These are phyloP conservation scores for Cynopterus brachyotis DNA, from an alignment of 2,113 vertebrate genomes.

Conservation along the genomic window DNA sequence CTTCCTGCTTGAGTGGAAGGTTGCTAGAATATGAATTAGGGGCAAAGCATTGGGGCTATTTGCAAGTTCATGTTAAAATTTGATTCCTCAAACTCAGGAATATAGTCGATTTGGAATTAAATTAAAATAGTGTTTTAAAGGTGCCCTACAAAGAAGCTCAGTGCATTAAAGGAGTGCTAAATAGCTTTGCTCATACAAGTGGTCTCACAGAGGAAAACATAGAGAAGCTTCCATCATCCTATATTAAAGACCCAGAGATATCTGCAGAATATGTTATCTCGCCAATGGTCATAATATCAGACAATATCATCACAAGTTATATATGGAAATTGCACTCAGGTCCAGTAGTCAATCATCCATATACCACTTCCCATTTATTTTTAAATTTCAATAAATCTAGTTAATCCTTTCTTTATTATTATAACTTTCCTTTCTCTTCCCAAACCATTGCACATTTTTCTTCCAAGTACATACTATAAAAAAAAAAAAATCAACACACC, in stretches of 20 bases:
- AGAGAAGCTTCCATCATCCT: neutral
- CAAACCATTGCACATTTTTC: neutral
- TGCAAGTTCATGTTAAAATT: constrained; percentile 37
- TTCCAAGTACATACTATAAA: neutral
- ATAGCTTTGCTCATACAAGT: neutral
- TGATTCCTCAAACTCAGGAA: constrained; percentile 42
- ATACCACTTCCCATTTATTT: neutral
- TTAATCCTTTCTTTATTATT: neutral
- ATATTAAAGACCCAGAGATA: neutral
- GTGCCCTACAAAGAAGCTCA: neutral
- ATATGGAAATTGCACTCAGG: neutral
- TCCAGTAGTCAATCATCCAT: neutral
- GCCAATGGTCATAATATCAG: neutral
- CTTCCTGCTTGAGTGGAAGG: neutral
- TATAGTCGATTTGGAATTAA: neutral
- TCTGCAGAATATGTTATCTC: neutral
- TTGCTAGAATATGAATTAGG: constrained; percentile 33
- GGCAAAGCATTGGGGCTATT: neutral
- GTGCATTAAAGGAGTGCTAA: neutral
- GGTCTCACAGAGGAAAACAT: neutral
- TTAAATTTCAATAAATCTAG: constrained; percentile 1
- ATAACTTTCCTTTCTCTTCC: neutral
- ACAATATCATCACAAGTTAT: neutral
- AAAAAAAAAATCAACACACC: neutral
- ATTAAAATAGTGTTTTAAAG: constrained; percentile 12